Percentiles rank a stretch among this genome's conserved stretches.
These are phyloP conservation scores for Hystrix cristata DNA, from an alignment of 2,113 vertebrate species.

Conservation along the genomic window DNA sequence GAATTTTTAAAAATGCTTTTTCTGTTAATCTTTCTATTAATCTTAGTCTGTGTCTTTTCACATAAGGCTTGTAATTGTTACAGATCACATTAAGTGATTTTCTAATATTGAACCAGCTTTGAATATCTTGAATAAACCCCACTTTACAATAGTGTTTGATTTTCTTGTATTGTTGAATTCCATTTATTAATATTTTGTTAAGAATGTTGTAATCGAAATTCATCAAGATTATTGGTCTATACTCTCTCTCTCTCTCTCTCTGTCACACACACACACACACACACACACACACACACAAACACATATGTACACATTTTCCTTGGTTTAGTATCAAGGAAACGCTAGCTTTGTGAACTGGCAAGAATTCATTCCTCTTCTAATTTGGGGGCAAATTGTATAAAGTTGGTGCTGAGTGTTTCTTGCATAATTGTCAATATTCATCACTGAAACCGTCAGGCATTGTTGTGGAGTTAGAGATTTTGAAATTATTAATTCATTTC, in stretches of 20 bases:
- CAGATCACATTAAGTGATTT: neutral
- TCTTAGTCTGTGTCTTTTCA: neutral
- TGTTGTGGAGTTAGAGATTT: neutral
- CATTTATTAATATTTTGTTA: neutral
- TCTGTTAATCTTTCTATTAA: neutral
- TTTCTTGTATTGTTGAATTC: neutral
- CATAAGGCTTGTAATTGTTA: neutral
- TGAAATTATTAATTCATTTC: neutral
- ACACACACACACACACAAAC: neutral
- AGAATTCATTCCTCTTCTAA: neutral
- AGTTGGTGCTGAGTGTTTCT: neutral
- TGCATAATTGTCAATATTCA: neutral
- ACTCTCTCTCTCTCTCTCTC: neutral
- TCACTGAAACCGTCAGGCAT: neutral
- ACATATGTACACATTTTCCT: neutral
- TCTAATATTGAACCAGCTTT: neutral
- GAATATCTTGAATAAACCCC: neutral
- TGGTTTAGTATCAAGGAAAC: neutral
- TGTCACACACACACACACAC: neutral
- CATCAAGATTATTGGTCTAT: neutral
- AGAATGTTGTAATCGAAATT: neutral
- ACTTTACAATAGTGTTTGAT: neutral
- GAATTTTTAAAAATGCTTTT: neutral
- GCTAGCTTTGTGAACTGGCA: neutral
- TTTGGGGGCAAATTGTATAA: neutral